phyloP scores from a whole-genome alignment of 2,113 vertebrate species.

The Lethenteron reissneri region DNA sequence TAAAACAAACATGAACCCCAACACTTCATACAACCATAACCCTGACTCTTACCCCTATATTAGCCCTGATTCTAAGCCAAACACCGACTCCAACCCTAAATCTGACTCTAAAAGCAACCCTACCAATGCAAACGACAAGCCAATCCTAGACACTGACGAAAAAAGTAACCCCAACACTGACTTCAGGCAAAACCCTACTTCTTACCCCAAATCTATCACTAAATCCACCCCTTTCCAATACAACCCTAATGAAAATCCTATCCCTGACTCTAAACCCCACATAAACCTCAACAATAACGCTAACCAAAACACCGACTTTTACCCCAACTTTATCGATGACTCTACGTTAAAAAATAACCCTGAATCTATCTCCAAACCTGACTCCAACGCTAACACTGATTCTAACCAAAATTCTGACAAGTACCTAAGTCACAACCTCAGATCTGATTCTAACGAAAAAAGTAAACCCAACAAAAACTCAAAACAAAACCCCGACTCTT shows the following conservation, averaged over 20 bases:
- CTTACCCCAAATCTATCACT: background rate
- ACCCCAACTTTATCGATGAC: too few species aligned
- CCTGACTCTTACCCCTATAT: conserved; percentile 3
- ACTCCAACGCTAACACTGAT: too few species aligned
- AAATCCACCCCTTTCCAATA: background rate
- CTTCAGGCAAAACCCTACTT: too few species aligned
- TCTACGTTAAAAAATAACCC: too few species aligned
- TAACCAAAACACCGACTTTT: background rate
- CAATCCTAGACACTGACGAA: background rate
- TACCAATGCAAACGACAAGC: background rate
- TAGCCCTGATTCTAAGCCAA: background rate
- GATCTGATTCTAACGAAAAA: too few species aligned
- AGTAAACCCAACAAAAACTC: too few species aligned
- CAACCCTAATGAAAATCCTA: too few species aligned
- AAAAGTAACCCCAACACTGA: background rate
- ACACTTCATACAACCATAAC: background rate
- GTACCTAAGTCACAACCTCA: too few species aligned
- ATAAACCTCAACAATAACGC: background rate
- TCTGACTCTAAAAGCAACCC: background rate
- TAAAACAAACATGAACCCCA: background rate
- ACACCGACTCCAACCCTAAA: background rate
- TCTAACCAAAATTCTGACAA: too few species aligned
- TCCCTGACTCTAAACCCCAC: background rate
- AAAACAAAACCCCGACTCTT: too few species aligned
- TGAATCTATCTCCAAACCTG: too few species aligned